phyloP scores from a whole-genome alignment of 2,888 invertebrate species.

The Odontocerum albicorne region DNA sequence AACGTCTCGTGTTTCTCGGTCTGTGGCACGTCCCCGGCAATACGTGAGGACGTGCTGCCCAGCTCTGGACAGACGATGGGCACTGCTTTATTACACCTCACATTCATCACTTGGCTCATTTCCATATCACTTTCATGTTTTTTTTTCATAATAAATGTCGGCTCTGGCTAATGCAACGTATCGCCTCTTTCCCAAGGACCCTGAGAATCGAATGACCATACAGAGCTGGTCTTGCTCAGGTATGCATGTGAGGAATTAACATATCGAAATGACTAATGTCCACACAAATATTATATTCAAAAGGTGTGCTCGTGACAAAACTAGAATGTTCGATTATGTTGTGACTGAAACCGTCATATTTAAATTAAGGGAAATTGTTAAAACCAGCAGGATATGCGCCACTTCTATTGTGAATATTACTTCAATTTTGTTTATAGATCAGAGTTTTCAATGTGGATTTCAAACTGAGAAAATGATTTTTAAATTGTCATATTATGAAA shows the following conservation, averaged over 20 bases:
- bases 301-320: constrained; percentile 5
- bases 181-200: constrained; percentile 13
- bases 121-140: constrained; percentile 25
- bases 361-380: no score
- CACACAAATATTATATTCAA: constrained; percentile 13
- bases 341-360: no score
- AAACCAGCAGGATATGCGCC: no score
- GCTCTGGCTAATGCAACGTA: no score
- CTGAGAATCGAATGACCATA: background rate
- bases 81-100: constrained; percentile 14
- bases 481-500: no score
- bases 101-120: constrained; percentile 17
- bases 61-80: background rate
- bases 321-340: constrained; percentile 10
- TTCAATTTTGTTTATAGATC: no score
- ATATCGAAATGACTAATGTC: constrained; percentile 14
- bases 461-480: no score
- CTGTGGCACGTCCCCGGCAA: background rate
- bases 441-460: no score
- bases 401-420: no score
- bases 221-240: background rate
- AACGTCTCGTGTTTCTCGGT: no score
- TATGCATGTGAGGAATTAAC: constrained; percentile 3
- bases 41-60: constrained; percentile 1
- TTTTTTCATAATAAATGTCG: constrained; percentile 17